Evolutionary conservation across 2,888 invertebrate species (phyloP).

Genomic region (Amphipyra berbera): DNA sequence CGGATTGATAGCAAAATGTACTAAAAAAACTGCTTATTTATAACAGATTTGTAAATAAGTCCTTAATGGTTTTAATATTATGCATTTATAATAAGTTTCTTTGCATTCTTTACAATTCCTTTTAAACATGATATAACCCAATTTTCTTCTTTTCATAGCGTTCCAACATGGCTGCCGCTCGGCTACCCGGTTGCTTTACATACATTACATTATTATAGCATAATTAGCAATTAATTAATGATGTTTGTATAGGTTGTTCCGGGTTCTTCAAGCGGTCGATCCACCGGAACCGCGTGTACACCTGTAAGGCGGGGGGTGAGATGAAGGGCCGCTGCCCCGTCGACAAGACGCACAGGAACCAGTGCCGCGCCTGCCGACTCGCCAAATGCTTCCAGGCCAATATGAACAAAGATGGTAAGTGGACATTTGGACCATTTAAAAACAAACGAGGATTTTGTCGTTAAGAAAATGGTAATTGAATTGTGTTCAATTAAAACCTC

Average conservation of each 20-base stretch:
- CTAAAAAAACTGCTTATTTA: too few species aligned
- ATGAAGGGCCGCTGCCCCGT: constrained; percentile 98
- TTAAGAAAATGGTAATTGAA: too few species aligned
- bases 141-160: neutral
- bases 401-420: constrained; percentile 99
- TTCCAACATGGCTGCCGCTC: neutral
- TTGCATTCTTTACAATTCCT: too few species aligned
- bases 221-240: constrained; percentile 6
- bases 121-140: too few species aligned
- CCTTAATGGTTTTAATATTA: too few species aligned
- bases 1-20: too few species aligned
- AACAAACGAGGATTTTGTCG: too few species aligned
- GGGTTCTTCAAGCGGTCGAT: constrained; percentile 99
- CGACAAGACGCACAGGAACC: constrained; percentile 99
- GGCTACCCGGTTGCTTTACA: neutral
- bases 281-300: constrained; percentile 98
- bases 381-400: constrained; percentile 98
- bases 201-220: neutral
- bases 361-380: constrained; percentile 98
- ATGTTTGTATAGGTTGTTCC: constrained; percentile 93
- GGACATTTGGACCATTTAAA: neutral
- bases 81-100: too few species aligned
- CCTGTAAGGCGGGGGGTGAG: constrained; percentile 98
- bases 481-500: too few species aligned
- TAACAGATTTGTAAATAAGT: too few species aligned